These are phyloP conservation scores for Phenacoccus solenopsis DNA, from an alignment of 1,140 invertebrate species.

Conservation along the genomic window DNA sequence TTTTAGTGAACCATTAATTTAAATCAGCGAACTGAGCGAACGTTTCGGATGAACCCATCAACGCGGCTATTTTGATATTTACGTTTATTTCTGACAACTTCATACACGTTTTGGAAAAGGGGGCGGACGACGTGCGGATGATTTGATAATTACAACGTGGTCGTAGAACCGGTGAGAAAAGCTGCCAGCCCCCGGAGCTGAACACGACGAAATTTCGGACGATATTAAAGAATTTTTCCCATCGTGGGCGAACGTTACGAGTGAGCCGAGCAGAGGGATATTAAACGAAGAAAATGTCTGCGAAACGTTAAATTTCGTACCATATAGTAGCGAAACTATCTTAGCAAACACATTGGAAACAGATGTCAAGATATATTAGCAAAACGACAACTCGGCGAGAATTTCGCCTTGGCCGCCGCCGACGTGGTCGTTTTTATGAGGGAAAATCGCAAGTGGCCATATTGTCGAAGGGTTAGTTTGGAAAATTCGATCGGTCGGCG, in stretches of 20 bases:
- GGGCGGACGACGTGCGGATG: background rate
- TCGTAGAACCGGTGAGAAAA: background rate
- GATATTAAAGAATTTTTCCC: background rate
- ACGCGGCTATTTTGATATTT: no score
- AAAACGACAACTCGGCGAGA: background rate
- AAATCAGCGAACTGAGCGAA: background rate
- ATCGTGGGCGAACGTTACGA: background rate
- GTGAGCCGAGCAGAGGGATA: background rate
- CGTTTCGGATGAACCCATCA: background rate
- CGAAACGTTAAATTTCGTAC: background rate
- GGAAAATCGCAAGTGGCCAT: background rate
- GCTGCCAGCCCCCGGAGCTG: background rate
- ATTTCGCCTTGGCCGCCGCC: background rate
- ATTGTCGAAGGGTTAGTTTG: background rate
- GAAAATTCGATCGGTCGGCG: background rate
- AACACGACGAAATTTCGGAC: background rate
- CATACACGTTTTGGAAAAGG: background rate
- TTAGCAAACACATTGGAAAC: background rate
- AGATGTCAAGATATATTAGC: conserved; percentile 2
- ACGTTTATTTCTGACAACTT: background rate
- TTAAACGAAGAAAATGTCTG: background rate
- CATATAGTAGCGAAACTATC: background rate
- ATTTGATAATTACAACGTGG: background rate
- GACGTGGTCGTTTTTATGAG: no score
- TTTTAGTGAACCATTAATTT: background rate